Evolutionary conservation across 2,888 invertebrate genomes (phyloP), one percentile per base, ranked within the genome.

Genomic region (Lingula anatina): DNA sequence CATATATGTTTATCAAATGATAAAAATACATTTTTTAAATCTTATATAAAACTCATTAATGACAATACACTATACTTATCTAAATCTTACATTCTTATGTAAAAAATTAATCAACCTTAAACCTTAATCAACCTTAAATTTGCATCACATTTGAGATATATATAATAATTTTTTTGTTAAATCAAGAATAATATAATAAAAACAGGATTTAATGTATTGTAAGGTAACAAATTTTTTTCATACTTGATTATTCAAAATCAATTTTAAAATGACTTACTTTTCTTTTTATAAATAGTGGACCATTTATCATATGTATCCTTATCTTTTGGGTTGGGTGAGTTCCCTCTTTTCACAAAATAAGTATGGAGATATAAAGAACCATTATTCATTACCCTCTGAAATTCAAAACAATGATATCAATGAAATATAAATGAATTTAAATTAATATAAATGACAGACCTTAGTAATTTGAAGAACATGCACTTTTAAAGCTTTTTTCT

Each of bases 301-400:
- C 84, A 82, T 47, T 84, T 84, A 2, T 85, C 86, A 78, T 85
- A 89, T 50, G 80, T 76, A 28, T 78, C 79, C 65, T 84, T 84
- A 45, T 83, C 81, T 20, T 81, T 79, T 0, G 91, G 88, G 78
- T 95, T 84, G 1, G 92, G 92, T 49, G 89, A 87, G 67, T 86
- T 66, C 0, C 94, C 96, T 49, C 82, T 78, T 61, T 85, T 85
- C 0, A 92, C 90, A 21, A 95, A 79, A 76, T 87, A 97, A 0
- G 89, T 86, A 79, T 99, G 97, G 46, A 99, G 77, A 77, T 85
- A 99, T 56, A 97, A 82, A 0, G 95, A 90, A 4, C 95, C 96
- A 81, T 99, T 99, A 69, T 89, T 91, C 75, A 85, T 85, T 41
- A 79, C 67, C 50, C 53, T 60, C 77, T 78, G 60, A 35, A 63